Base-by-base conservation (phyloP, 2,888 invertebrate species). In the Drosophila mercatorum region DNA sequence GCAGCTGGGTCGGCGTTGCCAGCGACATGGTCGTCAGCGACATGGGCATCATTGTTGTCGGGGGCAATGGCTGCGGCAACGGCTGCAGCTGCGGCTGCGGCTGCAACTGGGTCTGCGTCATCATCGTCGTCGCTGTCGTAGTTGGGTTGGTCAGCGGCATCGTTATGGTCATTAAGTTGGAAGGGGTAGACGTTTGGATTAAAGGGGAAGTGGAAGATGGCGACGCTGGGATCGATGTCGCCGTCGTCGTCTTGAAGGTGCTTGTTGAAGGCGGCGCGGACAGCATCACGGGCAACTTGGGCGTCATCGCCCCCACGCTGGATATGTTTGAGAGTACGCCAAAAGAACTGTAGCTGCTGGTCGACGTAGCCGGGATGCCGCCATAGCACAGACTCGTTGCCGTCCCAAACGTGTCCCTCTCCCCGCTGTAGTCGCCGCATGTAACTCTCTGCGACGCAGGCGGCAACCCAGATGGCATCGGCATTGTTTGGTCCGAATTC, bases 341-440 rank as follows among this genome's bases (percentile, higher is more conserved):
- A 68, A 89, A 89, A 66, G 88, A 83, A 52, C 78, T 78, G 75
- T 89, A 90, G 36, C 81, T 90, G 66, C 60, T 81, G 78, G 46
- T 64, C 58, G 78, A 74, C 68, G 83, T 66, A 49, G 69, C 44
- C 52, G 73, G 68, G 49, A 75, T 76, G 68, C 60, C 49, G 31
- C 75, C 80, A 68, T 80, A 82, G 11, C 63, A 67, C 62, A 71
- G 57, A 43, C n/a, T 74, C 60, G 57, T 52, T 22, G 63, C 55
- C 12, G 69, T 60, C 52, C 68, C 73, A 58, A 81, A 80, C 41
- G 56, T 68, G 53, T 74, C 77, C 57, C 56, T 73, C 36, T 77
- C 77, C 75, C 58, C 75, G 69, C 63, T 72, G 64, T 62, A 77
- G 49, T 74, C 81, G 72, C 79, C 70, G 78, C 65, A 68, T 59